Evolutionary conservation across 1,140 invertebrate species (phyloP).

Genomic region (Drosophila sechellia): DNA sequence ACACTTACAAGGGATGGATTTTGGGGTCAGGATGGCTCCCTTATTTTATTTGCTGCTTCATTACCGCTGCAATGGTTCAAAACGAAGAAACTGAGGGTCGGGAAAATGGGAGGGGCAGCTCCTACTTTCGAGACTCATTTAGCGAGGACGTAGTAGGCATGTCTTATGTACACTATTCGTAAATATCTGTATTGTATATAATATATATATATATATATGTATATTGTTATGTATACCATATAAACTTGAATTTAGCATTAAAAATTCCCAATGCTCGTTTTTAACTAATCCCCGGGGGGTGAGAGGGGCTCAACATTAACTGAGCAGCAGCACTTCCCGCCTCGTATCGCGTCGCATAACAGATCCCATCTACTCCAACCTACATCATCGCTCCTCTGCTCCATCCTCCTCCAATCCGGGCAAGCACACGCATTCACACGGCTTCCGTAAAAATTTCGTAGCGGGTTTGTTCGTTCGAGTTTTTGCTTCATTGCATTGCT

Average conservation of each 20-base stretch:
- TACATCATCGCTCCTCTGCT: slow-evolving; percentile 8
- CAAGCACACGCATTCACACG: slow-evolving; percentile 60
- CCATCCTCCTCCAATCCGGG: slow-evolving; percentile 22
- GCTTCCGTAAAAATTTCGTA: slow-evolving; percentile 66
- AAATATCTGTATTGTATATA: slow-evolving; percentile 72
- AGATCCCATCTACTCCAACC: slow-evolving; percentile 44
- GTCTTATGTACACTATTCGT: slow-evolving; percentile 75
- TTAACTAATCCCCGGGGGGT: slow-evolving; percentile 32
- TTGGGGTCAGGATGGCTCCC: slow-evolving; percentile 26
- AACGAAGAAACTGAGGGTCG: slow-evolving; percentile 55
- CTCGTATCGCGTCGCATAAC: slow-evolving; percentile 46
- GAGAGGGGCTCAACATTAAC: slow-evolving; percentile 71
- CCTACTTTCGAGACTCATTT: slow-evolving; percentile 32
- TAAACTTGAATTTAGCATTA: slow-evolving; percentile 81
- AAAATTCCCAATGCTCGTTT: slow-evolving; percentile 68
- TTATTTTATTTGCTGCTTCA: slow-evolving; percentile 40
- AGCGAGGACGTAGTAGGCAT: slow-evolving; percentile 43
- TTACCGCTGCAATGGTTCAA: slow-evolving; percentile 55
- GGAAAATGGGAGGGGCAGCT: slow-evolving; percentile 10
- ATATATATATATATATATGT: slow-evolving; percentile 68
- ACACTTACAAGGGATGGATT: slow-evolving; percentile 47
- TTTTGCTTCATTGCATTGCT: slow-evolving; percentile 73
- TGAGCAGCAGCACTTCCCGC: slow-evolving; percentile 55
- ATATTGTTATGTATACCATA: slow-evolving; percentile 77
- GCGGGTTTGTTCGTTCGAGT: slow-evolving; percentile 76